Evolutionary conservation across 2,113 vertebrate genomes (phyloP).

Genomic region (Misgurnus mizolepis): DNA sequence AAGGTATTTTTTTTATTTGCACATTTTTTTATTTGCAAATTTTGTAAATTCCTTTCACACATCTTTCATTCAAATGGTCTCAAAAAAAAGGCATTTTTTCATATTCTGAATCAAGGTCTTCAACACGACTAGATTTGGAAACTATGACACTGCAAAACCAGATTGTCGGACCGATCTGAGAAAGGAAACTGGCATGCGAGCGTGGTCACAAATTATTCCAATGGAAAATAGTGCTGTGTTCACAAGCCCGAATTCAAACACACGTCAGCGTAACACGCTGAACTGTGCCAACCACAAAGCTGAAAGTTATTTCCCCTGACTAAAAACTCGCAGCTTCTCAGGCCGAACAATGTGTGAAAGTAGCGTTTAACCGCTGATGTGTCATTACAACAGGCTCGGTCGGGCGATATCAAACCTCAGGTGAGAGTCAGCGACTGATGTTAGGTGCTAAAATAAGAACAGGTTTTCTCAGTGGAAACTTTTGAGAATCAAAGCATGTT

Average conservation of each 20-base stretch:
- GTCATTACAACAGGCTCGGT: constrained; percentile 9
- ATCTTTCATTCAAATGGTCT: too few species aligned
- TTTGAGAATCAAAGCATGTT: constrained; percentile 38
- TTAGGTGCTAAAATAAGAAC: constrained; percentile 35
- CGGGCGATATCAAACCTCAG: constrained; percentile 26
- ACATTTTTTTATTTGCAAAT: too few species aligned
- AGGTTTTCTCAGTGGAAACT: constrained; percentile 39
- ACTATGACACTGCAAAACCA: constrained; percentile 8
- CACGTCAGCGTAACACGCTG: not conserved
- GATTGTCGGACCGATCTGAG: constrained; percentile 4
- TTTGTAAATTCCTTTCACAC: too few species aligned
- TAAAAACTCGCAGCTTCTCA: constrained; percentile 1
- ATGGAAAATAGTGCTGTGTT: constrained; percentile 13
- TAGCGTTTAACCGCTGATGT: not conserved
- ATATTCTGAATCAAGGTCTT: not conserved
- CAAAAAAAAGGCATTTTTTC: too few species aligned
- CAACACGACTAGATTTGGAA: not conserved
- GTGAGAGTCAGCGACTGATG: not conserved
- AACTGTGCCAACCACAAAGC: constrained; percentile 19
- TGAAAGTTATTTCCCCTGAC: constrained; percentile 13
- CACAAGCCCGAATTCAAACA: not conserved
- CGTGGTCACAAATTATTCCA: constrained; percentile 20
- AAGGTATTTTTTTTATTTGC: too few species aligned
- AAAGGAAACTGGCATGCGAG: constrained; percentile 5
- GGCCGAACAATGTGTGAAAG: not conserved